Evolutionary conservation across 2,888 invertebrate species (phyloP).

Genomic region (Brenthis daphne): DNA sequence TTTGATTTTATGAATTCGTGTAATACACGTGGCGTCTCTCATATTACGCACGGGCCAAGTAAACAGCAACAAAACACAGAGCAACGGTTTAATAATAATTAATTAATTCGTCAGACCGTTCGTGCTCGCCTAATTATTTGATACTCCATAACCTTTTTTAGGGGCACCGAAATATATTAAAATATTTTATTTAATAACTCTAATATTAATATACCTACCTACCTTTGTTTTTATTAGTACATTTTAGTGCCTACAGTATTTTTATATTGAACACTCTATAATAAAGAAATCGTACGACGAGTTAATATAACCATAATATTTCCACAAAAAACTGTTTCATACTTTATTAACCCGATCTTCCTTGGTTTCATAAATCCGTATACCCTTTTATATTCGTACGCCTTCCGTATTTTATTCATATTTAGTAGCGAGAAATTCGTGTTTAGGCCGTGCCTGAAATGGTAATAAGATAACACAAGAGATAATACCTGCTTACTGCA

Average conservation of each 20-base stretch:
- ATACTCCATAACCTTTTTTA: too few relatives aligned
- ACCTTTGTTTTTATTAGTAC: background rate
- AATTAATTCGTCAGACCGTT: too few relatives aligned
- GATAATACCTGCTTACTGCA: constrained; percentile 22
- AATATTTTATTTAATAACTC: too few relatives aligned
- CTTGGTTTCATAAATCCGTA: constrained; percentile 39
- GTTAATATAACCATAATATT: constrained; percentile 33
- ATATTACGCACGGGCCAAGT: too few relatives aligned
- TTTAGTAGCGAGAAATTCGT: constrained; percentile 37
- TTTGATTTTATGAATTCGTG: background rate
- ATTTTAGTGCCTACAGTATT: background rate
- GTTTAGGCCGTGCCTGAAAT: constrained; percentile 33
- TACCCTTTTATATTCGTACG: constrained; percentile 37
- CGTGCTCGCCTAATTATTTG: too few relatives aligned
- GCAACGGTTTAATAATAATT: too few relatives aligned
- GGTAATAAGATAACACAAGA: constrained; percentile 32
- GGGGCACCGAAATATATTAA: too few relatives aligned
- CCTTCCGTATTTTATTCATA: constrained; percentile 38
- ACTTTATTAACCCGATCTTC: constrained; percentile 38
- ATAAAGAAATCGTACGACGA: constrained; percentile 15
- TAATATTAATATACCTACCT: too few relatives aligned
- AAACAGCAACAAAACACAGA: too few relatives aligned
- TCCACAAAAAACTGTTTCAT: constrained; percentile 28
- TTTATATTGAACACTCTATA: constrained; percentile 9
- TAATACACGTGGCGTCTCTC: too few relatives aligned